Percentiles rank a stretch among this genome's conserved stretches.
These are phyloP conservation scores for Rhinophrynus dorsalis DNA, from an alignment of 2,797 vertebrate genomes.

Conservation along the genomic window DNA sequence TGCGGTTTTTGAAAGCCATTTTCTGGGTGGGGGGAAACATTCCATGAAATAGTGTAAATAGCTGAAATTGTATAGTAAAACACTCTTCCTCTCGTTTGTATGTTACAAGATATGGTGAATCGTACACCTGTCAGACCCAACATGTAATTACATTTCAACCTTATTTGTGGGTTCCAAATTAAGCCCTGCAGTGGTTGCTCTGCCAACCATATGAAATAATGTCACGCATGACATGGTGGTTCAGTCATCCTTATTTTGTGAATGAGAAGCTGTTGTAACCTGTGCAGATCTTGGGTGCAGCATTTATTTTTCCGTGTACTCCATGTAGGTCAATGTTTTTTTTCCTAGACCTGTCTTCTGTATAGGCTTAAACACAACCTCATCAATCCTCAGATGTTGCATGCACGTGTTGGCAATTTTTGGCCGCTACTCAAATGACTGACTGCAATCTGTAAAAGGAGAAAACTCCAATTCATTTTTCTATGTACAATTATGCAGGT, in stretches of 20 bases:
- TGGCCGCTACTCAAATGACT: constrained; percentile 61
- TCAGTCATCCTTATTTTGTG: constrained; percentile 28
- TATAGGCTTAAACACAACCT: constrained; percentile 52
- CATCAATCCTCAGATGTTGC: constrained; percentile 64
- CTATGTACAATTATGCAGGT: constrained; percentile 67
- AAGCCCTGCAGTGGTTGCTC: constrained; percentile 24
- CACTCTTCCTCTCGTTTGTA: background rate
- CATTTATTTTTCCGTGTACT: constrained; percentile 55
- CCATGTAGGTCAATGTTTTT: constrained; percentile 61
- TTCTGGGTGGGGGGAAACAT: constrained; percentile 67
- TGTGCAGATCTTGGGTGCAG: constrained; percentile 61
- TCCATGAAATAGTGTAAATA: constrained; percentile 71
- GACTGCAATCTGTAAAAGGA: constrained; percentile 65
- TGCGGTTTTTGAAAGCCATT: constrained; percentile 65
- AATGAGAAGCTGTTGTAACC: constrained; percentile 61
- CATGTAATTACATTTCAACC: constrained; percentile 44
- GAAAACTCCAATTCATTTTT: constrained; percentile 65
- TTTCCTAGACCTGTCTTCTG: constrained; percentile 56
- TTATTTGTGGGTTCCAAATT: constrained; percentile 27
- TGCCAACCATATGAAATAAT: constrained; percentile 53
- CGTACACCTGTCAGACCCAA: constrained; percentile 54
- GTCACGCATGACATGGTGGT: constrained; percentile 25
- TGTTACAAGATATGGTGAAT: constrained; percentile 58
- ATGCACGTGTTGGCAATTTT: constrained; percentile 67
- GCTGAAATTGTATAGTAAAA: constrained; percentile 67